These are phyloP conservation scores for Ennomos erosarius DNA, from an alignment of 2,888 invertebrate genomes.

Conservation along the genomic window DNA sequence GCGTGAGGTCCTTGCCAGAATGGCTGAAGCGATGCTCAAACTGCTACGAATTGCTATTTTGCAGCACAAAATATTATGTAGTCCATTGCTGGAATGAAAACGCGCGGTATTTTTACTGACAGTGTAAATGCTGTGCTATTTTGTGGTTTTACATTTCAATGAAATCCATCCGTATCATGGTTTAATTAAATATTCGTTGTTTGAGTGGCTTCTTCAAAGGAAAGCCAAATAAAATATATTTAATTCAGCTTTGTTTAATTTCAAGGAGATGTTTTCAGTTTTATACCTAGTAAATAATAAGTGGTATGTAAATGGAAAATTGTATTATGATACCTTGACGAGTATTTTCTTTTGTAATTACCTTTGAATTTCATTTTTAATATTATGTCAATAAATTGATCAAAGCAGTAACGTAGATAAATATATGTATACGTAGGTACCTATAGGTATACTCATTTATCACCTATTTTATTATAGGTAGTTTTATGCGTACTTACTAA, in stretches of 20 bases:
- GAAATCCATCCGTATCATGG: slow-evolving; percentile 6
- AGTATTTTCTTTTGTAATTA: too few relatives aligned
- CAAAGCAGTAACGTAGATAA: too few relatives aligned
- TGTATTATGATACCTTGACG: neutral
- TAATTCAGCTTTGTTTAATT: slow-evolving; percentile 2
- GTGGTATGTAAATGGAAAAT: too few relatives aligned
- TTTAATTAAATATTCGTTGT: neutral
- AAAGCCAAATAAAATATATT: slow-evolving; percentile 7
- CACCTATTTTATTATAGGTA: too few relatives aligned
- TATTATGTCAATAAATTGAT: too few relatives aligned
- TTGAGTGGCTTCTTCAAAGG: slow-evolving; percentile 11
- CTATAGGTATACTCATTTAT: too few relatives aligned
- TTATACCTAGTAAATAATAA: neutral
- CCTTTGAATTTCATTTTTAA: too few relatives aligned
- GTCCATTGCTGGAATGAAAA: slow-evolving; percentile 19
- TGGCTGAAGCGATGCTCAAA: slow-evolving; percentile 23
- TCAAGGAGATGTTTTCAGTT: slow-evolving; percentile 9
- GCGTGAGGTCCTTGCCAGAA: slow-evolving; percentile 26
- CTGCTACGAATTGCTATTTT: slow-evolving; percentile 28
- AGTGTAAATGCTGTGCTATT: slow-evolving; percentile 19
- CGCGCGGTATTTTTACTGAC: slow-evolving; percentile 25
- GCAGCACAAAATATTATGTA: slow-evolving; percentile 20
- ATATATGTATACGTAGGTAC: too few relatives aligned
- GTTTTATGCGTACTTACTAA: too few relatives aligned
- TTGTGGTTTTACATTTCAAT: slow-evolving; percentile 8